Base-by-base conservation (phyloP, 2,113 vertebrate species). In the Mus pahari region DNA sequence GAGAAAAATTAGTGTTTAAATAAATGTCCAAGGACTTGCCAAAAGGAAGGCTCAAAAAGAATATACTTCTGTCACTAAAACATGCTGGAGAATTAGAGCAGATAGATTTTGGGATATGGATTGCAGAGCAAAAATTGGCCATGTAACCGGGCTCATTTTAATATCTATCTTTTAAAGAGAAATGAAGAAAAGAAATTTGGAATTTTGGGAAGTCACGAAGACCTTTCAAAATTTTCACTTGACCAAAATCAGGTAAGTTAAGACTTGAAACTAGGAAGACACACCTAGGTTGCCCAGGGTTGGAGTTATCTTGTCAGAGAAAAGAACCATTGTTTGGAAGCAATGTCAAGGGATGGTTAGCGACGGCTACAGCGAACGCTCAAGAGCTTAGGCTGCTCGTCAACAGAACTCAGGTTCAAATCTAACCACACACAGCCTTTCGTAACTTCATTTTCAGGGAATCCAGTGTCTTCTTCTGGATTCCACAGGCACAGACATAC, bases 131-230 rank as follows among this genome's bases (percentile, higher is more conserved):
- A 92, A 48, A 89, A 50, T 12, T 77, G 42, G 14, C 16, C 71
- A 53, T 94, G 13, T 7, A 36, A 33, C 14, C 78, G 28, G 71
- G 82, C 50, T 96, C 33, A 92, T 81, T 74, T 82, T 87, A 68
- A 58, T 90, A 36, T 96, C 86, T 96, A 3, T 91, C 64, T 92
- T 97, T 94, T 94, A 97, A 97, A 98, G 96, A 96, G 88, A 94
- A 97, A 97, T 62, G 91, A 98, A 96, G 94, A 93, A 96, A 98
- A 93, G 92, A 97, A 96, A 94, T 94, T 97, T 91, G 97, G 89
- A 78, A 94, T 97, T 94, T 95, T 77, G 94, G 94, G 90, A 97
- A 98, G 96, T 92, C 90, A 93, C 0, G 96, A 96, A 96, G 91
- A 97, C 31, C 92, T 97, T 87, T 90, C 96, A 88, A 98, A 97